Evolutionary conservation across 2,797 vertebrate genomes (phyloP).

Genomic region (Crotalus adamanteus): DNA sequence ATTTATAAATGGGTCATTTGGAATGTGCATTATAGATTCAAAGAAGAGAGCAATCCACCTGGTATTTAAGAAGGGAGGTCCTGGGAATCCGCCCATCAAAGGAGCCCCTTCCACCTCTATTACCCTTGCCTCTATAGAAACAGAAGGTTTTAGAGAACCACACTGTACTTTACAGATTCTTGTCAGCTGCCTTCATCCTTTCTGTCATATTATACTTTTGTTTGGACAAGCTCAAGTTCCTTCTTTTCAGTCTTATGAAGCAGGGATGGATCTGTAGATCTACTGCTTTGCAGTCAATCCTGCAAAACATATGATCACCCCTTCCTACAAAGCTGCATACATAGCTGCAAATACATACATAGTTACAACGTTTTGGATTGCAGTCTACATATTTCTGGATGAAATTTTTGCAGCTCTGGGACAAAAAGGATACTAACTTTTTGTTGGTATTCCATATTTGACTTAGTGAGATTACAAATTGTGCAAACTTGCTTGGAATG

Average conservation of each 20-base stretch:
- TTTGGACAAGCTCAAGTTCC: neutral
- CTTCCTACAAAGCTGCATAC: neutral
- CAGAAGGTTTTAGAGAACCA: neutral
- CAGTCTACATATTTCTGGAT: neutral
- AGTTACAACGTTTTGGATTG: neutral
- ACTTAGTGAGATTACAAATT: neutral
- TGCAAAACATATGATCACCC: neutral
- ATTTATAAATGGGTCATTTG: slow-evolving; percentile 54
- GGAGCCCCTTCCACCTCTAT: slow-evolving; percentile 29
- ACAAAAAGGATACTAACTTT: neutral
- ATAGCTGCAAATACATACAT: neutral
- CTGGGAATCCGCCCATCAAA: neutral
- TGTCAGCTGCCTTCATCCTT: neutral
- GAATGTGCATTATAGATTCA: slow-evolving; percentile 33
- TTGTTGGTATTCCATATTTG: neutral
- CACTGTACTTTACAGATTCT: neutral
- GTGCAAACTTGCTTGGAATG: neutral
- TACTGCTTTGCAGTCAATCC: neutral
- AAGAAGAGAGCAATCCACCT: slow-evolving; percentile 47
- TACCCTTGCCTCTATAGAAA: slow-evolving; percentile 23
- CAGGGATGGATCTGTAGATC: neutral
- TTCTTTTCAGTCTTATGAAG: neutral
- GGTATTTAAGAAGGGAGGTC: slow-evolving; percentile 14
- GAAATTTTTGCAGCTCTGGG: neutral
- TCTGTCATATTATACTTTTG: neutral